Evolutionary conservation across 2,797 vertebrate genomes (phyloP), one percentile per base, ranked within the genome.

Genomic region (Ciconia nigra): DNA sequence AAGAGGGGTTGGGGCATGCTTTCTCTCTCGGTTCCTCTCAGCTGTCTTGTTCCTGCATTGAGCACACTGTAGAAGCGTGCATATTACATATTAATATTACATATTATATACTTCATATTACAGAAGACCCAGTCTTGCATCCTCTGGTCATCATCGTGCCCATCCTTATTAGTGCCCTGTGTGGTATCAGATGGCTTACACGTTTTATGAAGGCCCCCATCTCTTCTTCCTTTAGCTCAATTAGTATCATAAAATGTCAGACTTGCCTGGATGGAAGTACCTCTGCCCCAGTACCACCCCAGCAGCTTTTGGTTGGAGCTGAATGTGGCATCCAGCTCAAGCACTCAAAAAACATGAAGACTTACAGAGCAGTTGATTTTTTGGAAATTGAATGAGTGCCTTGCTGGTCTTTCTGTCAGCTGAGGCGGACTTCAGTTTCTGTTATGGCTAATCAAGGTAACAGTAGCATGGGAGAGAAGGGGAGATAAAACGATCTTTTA

Each of bases 81-180:
- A 33, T 54, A 52, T 31, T 52, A 4, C 31, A 7, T n/a, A 47
- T 22, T 61, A 15, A 15, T 61, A 33, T 39, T 28, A 9, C 7
- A 7, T 24, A 9, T 29, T 61, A 4, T 7, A 7, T 52, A 26
- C 35, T 58, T 37, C 0, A 0, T 54, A 25, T 37, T 37, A 20
- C 33, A 54, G 42, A 37, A 55, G 12, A 83, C 29, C 6, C 61
- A 62, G 20, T 39, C 61, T 37, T 71, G 26, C 20, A 31, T 87
- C 33, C 49, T 71, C 63, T 54, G 54, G 39, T 39, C 24, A 11
- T 37, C 0, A 0, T 7, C 31, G 7, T 52, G 52, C 25, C 42
- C 19, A 7, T 69, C 28, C 29, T 79, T 51, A 29, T 42, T 67
- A 3, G 51, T 33, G 59, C 47, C 71, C 22, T 79, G 22, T 49